A percentile compares a stretch with the other conserved stretches of the same genome.
These are phyloP conservation scores for Prionace glauca DNA, from an alignment of 2,797 vertebrate species.

Conservation along the genomic window DNA sequence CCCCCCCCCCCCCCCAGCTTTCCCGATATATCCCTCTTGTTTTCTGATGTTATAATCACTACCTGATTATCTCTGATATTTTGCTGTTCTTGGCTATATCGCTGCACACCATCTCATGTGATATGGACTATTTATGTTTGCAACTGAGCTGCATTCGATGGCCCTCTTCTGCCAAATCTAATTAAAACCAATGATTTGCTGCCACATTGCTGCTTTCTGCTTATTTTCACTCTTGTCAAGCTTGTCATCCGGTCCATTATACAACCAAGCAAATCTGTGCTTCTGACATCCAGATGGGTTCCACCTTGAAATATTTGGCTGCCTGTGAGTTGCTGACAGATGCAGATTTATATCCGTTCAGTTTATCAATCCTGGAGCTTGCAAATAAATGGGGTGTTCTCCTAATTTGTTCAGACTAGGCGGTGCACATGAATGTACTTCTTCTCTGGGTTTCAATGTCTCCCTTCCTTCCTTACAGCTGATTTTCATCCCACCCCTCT, in stretches of 20 bases:
- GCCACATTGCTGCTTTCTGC: not conserved
- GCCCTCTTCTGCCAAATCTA: not conserved
- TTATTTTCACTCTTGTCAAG: not conserved
- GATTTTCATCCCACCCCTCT: not conserved
- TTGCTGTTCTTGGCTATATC: not conserved
- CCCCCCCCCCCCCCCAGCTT: too few relatives aligned
- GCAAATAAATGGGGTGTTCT: not conserved
- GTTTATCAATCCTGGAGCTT: not conserved
- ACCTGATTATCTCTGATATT: not conserved
- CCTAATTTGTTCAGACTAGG: not conserved
- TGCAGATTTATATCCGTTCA: not conserved
- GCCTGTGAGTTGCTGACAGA: not conserved
- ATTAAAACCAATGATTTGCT: not conserved
- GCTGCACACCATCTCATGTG: not conserved
- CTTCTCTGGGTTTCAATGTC: not conserved
- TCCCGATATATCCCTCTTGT: not conserved
- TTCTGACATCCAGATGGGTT: not conserved
- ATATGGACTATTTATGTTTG: not conserved
- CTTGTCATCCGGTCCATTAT: not conserved
- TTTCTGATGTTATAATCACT: not conserved
- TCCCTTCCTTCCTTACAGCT: not conserved
- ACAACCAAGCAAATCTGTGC: not conserved
- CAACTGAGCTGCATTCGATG: not conserved
- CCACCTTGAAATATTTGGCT: not conserved
- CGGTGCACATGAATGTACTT: too few relatives aligned